Conservation (phyloP, 1,140 invertebrate genomes). For the Drosophila chauvacae region DNA sequence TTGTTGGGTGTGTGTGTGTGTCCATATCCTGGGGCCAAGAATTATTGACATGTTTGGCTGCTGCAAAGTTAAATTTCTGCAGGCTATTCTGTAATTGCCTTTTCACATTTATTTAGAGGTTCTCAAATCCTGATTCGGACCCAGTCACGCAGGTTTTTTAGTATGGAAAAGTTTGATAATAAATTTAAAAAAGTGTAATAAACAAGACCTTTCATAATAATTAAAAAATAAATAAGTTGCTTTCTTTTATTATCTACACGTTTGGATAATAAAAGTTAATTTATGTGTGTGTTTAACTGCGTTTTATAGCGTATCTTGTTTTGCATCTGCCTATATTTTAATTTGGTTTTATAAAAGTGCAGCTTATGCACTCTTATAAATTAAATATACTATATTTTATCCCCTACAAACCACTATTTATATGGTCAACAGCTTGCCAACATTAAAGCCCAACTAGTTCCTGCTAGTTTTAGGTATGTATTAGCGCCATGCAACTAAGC, state of each 20-base stretch:
- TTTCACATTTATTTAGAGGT: constrained; percentile 5
- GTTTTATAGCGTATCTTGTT: too few relatives aligned
- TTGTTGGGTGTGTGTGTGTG: not conserved
- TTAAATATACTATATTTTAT: not conserved
- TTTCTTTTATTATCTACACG: not conserved
- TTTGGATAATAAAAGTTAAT: not conserved
- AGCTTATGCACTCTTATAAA: not conserved
- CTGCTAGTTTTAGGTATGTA: not conserved
- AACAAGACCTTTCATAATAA: too few relatives aligned
- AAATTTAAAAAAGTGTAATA: not conserved
- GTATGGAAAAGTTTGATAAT: not conserved
- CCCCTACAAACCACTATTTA: not conserved
- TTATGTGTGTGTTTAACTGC: not conserved
- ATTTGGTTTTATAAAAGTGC: not conserved
- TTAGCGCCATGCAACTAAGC: constrained; percentile 13
- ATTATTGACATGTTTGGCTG: constrained; percentile 57
- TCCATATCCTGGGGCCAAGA: constrained; percentile 17
- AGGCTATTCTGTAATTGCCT: constrained; percentile 37
- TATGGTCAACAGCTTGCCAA: not conserved
- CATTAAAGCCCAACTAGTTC: constrained; percentile 14
- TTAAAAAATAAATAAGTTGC: not conserved
- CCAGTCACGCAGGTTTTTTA: constrained; percentile 20
- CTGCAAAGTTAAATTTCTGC: constrained; percentile 16
- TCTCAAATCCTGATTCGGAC: constrained; percentile 4
- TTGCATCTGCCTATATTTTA: not conserved